Base-by-base conservation (phyloP, 2,888 invertebrate species). In the Pachymerium ferrugineum region DNA sequence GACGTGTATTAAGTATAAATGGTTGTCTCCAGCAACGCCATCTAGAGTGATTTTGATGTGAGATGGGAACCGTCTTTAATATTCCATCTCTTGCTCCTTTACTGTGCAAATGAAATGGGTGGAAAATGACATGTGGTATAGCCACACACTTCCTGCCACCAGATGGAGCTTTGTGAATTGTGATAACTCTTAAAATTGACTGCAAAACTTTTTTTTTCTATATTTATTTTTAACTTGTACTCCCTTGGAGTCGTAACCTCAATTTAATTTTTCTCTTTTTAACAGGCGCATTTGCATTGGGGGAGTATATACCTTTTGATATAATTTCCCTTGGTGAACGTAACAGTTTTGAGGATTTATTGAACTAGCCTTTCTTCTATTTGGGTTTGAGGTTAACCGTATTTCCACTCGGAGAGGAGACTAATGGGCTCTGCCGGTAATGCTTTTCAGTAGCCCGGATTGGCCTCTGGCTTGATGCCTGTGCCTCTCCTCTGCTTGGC, bases 381-480 rank as follows among this genome's bases (percentile, higher is more conserved):
- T 54, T 54, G 47, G 47, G 47, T 54, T 54, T 54, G 47, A 54
- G 47, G 47, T 54, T 54, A 54, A 54, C 47, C 47, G 47, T 54
- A 54, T 54, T 54, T 54, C 47, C 47, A 54, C 19, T 54, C 19
- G 10, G 47, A 54, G 47, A 54, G 19, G 47, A 54, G 19, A 54
- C 47, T 54, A 54, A 54, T 54, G 47, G 47, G 47, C 47, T 54
- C 47, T 54, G 47, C 47, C 14, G 47, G 47, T 54, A 22, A 22
- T 22, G 47, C 47, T 54, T 54, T 54, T 54, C 47, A 22, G 47
- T 19, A 54, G 47, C 47, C 47, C 22, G 16, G 47, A 54, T 54
- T 54, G 47, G 47, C 47, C 47, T 54, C 47, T 54, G 47, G 47
- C 47, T 54, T 54, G 47, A 54, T 54, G 47, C 22, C 47, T 22